These are phyloP conservation scores for Paedocypris sp. DNA, from an alignment of 2,113 vertebrate species.

Conservation along the genomic window DNA sequence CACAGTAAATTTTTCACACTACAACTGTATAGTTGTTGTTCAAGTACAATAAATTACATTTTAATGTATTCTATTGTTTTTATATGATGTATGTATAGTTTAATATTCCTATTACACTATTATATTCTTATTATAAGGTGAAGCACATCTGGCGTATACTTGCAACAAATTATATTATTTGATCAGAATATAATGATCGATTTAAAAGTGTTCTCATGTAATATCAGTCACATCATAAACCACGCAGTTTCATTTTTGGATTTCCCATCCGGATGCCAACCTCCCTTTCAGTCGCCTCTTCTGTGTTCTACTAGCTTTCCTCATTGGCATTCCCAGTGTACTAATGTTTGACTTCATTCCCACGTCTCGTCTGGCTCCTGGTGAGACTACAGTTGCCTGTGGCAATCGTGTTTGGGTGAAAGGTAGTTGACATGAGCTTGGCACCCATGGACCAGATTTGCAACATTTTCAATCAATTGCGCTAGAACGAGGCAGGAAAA, in stretches of 20 bases:
- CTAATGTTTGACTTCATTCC: background rate
- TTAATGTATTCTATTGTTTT: too few relatives aligned
- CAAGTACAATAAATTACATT: too few relatives aligned
- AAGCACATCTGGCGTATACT: too few relatives aligned
- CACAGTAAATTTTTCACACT: too few relatives aligned
- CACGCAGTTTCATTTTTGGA: constrained; percentile 5
- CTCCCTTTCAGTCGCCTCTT: background rate
- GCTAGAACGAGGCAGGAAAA: constrained; percentile 37
- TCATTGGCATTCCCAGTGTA: constrained; percentile 19
- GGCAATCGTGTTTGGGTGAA: constrained; percentile 11
- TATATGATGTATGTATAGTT: too few relatives aligned
- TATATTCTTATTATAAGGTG: too few relatives aligned
- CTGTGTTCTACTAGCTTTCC: background rate
- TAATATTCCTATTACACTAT: too few relatives aligned
- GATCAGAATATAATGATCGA: too few relatives aligned
- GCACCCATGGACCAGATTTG: constrained; percentile 39
- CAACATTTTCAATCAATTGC: constrained; percentile 48
- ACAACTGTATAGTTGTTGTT: too few relatives aligned
- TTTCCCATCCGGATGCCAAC: constrained; percentile 2
- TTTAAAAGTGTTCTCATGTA: too few relatives aligned
- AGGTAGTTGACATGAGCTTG: constrained; percentile 34
- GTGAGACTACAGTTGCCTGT: constrained; percentile 10
- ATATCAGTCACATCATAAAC: too few relatives aligned
- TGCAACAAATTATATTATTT: too few relatives aligned
- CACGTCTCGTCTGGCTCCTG: constrained; percentile 4